phyloP scores from a whole-genome alignment of 1,140 invertebrate species.

The Philotrypesis tridentata region DNA sequence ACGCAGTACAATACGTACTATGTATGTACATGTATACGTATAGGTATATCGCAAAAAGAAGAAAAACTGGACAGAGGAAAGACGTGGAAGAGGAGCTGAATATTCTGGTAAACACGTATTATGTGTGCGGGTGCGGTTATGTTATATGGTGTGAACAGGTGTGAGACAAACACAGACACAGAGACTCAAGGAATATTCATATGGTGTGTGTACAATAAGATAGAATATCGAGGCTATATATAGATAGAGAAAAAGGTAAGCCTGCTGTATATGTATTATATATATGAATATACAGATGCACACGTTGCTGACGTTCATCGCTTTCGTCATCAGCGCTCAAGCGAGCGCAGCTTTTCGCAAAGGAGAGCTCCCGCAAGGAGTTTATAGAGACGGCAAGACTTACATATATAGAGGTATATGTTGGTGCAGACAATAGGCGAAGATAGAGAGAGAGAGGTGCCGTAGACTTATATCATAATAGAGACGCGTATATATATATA shows the following conservation, averaged over 20 bases:
- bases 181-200: not conserved
- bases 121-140: not conserved
- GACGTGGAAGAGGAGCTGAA: not conserved
- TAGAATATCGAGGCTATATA: not conserved
- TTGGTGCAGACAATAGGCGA: constrained; percentile 37
- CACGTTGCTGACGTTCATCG: constrained; percentile 24
- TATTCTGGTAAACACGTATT: not conserved
- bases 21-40: too few species aligned
- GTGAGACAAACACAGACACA: not conserved
- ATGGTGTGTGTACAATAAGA: not conserved
- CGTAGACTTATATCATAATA: constrained; percentile 2
- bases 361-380: not conserved
- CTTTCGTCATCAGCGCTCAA: not conserved
- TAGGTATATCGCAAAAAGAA: not conserved
- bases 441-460: constrained; percentile 12
- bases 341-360: constrained; percentile 23
- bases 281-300: constrained; percentile 8
- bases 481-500: too few species aligned
- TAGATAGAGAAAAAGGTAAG: constrained; percentile 3
- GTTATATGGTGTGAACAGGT: not conserved
- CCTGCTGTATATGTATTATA: not conserved
- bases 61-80: not conserved
- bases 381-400: not conserved
- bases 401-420: not conserved
- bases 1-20: too few species aligned